Conservation (phyloP, 2,888 invertebrate genomes). For the Ophioninae sp. region DNA sequence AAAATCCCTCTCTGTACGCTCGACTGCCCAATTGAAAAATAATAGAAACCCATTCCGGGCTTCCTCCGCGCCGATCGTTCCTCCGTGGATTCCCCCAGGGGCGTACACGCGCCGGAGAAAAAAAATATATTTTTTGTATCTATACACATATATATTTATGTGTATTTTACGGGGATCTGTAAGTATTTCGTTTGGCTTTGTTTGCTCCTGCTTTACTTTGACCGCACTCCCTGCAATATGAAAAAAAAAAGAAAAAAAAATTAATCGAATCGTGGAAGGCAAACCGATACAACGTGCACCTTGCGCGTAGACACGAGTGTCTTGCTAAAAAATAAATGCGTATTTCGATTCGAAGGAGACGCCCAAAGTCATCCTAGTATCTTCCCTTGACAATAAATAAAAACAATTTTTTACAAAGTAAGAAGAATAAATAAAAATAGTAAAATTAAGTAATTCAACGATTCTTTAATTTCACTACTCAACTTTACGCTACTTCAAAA, state of each 20-base stretch:
- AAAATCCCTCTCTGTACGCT: conserved; percentile 73
- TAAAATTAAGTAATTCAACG: too few relatives aligned
- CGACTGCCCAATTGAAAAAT: conserved; percentile 79
- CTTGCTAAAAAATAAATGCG: not conserved
- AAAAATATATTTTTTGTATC: conserved; percentile 33
- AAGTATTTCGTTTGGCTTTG: conserved; percentile 35
- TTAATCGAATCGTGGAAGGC: conserved; percentile 12
- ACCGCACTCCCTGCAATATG: conserved; percentile 28
- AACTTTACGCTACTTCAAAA: too few relatives aligned
- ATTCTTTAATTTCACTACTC: too few relatives aligned
- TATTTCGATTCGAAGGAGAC: not conserved
- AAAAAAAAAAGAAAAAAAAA: conserved; percentile 60
- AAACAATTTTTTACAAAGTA: too few relatives aligned
- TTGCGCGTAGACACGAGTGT: not conserved
- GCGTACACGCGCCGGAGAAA: conserved; percentile 58
- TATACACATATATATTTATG: too few relatives aligned
- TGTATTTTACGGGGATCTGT: not conserved
- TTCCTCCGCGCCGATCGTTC: conserved; percentile 64
- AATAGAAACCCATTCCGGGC: conserved; percentile 74
- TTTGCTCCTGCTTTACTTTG: conserved; percentile 18
- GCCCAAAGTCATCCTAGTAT: not conserved
- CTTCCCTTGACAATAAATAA: too few relatives aligned
- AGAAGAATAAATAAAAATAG: too few relatives aligned
- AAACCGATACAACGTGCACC: not conserved
- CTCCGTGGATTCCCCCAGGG: conserved; percentile 67